Conservation (phyloP, 2,888 invertebrate species). For the Drosophila subquinaria region DNA sequence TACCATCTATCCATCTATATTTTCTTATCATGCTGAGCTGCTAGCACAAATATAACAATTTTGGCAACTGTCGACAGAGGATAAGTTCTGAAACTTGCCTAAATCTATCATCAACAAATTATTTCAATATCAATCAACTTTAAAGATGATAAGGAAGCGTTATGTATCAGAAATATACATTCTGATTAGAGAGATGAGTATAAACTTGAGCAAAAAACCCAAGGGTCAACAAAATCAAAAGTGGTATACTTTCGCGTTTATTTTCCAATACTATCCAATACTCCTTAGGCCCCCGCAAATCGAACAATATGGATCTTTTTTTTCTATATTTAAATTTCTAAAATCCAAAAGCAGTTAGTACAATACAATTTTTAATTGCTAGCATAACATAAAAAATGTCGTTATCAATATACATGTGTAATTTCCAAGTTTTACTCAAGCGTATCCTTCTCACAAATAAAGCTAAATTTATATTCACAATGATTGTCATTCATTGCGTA, state of each 20-base stretch:
- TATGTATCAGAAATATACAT: too few relatives aligned
- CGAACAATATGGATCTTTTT: too few relatives aligned
- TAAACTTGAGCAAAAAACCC: too few relatives aligned
- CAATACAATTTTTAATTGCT: background rate
- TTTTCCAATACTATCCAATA: too few relatives aligned
- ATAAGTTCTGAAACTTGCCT: background rate
- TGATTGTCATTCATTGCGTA: background rate
- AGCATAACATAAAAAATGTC: background rate
- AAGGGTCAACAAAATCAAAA: too few relatives aligned
- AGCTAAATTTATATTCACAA: background rate
- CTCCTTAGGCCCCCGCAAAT: too few relatives aligned
- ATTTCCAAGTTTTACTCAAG: background rate
- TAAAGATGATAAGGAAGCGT: too few relatives aligned
- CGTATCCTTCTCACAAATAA: background rate
- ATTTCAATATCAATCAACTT: too few relatives aligned
- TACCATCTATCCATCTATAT: background rate
- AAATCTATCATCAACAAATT: background rate
- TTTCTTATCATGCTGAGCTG: constrained; percentile 32
- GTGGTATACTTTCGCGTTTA: too few relatives aligned
- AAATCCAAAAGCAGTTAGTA: background rate
- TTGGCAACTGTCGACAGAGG: background rate
- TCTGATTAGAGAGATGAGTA: too few relatives aligned
- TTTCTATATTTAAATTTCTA: background rate
- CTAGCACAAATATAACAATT: constrained; percentile 5
- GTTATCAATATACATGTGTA: background rate